These are phyloP conservation scores for Oreochromis niloticus DNA, from an alignment of 2,113 vertebrate species.

Conservation along the genomic window DNA sequence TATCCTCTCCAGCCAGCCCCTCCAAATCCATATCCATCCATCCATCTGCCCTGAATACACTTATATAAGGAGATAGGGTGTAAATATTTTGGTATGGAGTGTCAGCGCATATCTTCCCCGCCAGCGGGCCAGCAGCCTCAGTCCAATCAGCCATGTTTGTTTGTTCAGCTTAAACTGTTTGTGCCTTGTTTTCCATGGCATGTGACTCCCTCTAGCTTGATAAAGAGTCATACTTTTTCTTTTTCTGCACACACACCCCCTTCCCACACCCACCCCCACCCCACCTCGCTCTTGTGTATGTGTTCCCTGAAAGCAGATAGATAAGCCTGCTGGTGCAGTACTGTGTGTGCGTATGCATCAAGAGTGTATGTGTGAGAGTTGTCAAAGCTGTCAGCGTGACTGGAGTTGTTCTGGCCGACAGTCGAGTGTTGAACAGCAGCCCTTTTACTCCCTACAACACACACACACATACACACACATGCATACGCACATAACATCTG, in stretches of 20 bases:
- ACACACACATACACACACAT: slow-evolving; percentile 13
- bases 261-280: not conserved
- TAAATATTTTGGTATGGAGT: slow-evolving; percentile 68
- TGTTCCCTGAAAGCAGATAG: slow-evolving; percentile 42
- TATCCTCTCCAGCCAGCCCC: slow-evolving; percentile 43
- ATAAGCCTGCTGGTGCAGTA: slow-evolving; percentile 34
- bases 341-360: not conserved
- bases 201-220: slow-evolving; percentile 44
- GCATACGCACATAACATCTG: slow-evolving; percentile 38
- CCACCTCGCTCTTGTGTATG: not conserved
- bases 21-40: slow-evolving; percentile 42
- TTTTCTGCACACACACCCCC: not conserved
- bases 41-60: slow-evolving; percentile 55
- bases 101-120: slow-evolving; percentile 44
- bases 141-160: slow-evolving; percentile 72
- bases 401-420: slow-evolving; percentile 61
- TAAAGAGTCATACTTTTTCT: slow-evolving; percentile 46
- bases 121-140: slow-evolving; percentile 30
- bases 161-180: slow-evolving; percentile 74
- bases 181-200: slow-evolving; percentile 61
- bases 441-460: slow-evolving; percentile 32
- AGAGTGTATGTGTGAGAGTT: slow-evolving; percentile 26
- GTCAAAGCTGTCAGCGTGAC: slow-evolving; percentile 62
- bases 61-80: slow-evolving; percentile 67
- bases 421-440: slow-evolving; percentile 57